Evolutionary conservation across 2,888 invertebrate species (phyloP).

Genomic region (Leptopterna dolabrata): DNA sequence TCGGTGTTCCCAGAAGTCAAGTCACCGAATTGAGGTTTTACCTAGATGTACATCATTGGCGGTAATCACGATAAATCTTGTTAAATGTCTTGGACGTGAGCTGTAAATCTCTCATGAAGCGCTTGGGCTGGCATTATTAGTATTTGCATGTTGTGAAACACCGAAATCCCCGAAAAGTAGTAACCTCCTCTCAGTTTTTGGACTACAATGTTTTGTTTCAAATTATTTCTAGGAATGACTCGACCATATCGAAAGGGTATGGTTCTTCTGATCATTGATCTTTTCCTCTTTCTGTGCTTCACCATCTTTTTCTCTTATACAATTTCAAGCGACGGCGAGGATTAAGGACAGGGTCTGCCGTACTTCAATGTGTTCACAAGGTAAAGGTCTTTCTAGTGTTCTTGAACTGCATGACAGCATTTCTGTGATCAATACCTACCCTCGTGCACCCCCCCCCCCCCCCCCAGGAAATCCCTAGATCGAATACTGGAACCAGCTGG

Average conservation of each 20-base stretch:
- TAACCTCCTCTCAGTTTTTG: not conserved
- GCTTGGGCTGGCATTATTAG: too few relatives aligned
- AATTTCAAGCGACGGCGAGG: conserved; percentile 46
- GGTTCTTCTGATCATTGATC: conserved; percentile 29
- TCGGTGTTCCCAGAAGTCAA: too few relatives aligned
- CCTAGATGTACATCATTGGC: too few relatives aligned
- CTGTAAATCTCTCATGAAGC: too few relatives aligned
- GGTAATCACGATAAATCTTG: too few relatives aligned
- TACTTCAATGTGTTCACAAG: not conserved
- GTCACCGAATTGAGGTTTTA: too few relatives aligned
- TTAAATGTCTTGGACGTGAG: too few relatives aligned
- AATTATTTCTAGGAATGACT: conserved; percentile 37
- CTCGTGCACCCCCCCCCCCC: not conserved
- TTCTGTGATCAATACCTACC: too few relatives aligned
- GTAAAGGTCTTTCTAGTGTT: not conserved
- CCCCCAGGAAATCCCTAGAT: too few relatives aligned
- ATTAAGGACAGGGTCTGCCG: not conserved
- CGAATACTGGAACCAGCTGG: too few relatives aligned
- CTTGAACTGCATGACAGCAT: not conserved
- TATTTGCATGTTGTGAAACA: too few relatives aligned
- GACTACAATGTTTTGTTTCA: not conserved
- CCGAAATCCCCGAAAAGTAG: not conserved
- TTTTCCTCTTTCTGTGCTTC: conserved; percentile 1
- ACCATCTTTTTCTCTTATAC: not conserved
- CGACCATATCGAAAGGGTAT: not conserved